A percentile compares a stretch with the other conserved stretches of the same genome.
Evolutionary conservation across 2,797 vertebrate genomes (phyloP).

Genomic region (Typhlichthys subterraneus): DNA sequence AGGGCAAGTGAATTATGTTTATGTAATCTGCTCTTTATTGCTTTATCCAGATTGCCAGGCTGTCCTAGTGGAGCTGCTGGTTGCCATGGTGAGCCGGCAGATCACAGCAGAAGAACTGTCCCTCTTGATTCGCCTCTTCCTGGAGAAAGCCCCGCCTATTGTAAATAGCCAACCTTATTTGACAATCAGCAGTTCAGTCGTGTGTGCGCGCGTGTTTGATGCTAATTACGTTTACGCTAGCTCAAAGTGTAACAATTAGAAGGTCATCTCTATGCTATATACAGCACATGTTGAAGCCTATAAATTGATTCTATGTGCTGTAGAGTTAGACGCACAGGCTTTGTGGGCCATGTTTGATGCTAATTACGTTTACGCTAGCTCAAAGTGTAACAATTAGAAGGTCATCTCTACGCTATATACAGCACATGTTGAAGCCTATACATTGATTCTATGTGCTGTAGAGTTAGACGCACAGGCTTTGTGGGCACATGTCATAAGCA

Average conservation of each 20-base stretch:
- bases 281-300: neutral
- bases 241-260: slow-evolving; percentile 9
- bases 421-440: no score
- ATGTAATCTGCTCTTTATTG: slow-evolving; percentile 39
- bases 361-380: no score
- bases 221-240: slow-evolving; percentile 1
- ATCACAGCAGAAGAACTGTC: slow-evolving; percentile 91
- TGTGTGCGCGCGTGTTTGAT: no score
- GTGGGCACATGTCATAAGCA: slow-evolving; percentile 11
- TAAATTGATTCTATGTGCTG: slow-evolving; percentile 1
- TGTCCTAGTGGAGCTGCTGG: slow-evolving; percentile 89
- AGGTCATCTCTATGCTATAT: slow-evolving; percentile 6
- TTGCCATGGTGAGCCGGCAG: slow-evolving; percentile 89
- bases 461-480: slow-evolving; percentile 6
- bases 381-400: no score
- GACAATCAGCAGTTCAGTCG: slow-evolving; percentile 17
- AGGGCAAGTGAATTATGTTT: slow-evolving; percentile 35
- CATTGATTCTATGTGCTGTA: no score
- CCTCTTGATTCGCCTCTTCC: slow-evolving; percentile 89
- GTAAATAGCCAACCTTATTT: slow-evolving; percentile 76
- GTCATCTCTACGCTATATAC: no score
- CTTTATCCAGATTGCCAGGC: slow-evolving; percentile 85
- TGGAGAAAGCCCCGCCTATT: slow-evolving; percentile 91
- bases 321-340: slow-evolving; percentile 41
- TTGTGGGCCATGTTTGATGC: no score